A percentile compares a stretch with the other conserved stretches of the same genome.
Evolutionary conservation across 2,888 invertebrate species (phyloP).

Genomic region (Xiphydria camelus): DNA sequence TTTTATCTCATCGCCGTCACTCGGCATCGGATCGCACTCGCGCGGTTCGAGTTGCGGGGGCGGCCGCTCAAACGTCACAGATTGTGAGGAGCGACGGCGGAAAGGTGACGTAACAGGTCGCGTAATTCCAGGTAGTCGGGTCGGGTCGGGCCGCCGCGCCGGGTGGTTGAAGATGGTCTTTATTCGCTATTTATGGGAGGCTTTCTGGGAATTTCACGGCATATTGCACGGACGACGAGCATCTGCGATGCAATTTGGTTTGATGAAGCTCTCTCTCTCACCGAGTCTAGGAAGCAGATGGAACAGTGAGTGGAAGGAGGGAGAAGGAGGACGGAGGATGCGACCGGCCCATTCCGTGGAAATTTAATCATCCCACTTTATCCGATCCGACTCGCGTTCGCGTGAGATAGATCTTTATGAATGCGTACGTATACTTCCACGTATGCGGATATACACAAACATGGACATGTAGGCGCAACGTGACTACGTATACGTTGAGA

Average conservation of each 20-base stretch:
- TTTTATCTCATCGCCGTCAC: too few relatives aligned
- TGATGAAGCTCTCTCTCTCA: not conserved
- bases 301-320: not conserved
- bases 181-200: slow-evolving; percentile 20
- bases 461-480: too few relatives aligned
- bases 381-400: too few relatives aligned
- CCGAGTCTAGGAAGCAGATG: not conserved
- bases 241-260: slow-evolving; percentile 15
- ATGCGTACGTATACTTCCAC: too few relatives aligned
- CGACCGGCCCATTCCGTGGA: not conserved
- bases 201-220: slow-evolving; percentile 16
- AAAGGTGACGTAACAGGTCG: not conserved
- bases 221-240: slow-evolving; percentile 10
- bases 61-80: not conserved
- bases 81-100: not conserved
- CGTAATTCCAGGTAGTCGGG: slow-evolving; percentile 9
- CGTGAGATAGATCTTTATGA: too few relatives aligned
- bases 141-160: too few relatives aligned
- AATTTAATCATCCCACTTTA: not conserved
- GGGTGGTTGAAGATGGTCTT: slow-evolving; percentile 13
- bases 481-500: too few relatives aligned
- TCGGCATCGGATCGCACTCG: too few relatives aligned
- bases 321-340: not conserved
- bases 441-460: too few relatives aligned
- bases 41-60: too few relatives aligned